Evolutionary conservation across 1,140 invertebrate genomes (phyloP).

Genomic region (Lanistes nyassanus): DNA sequence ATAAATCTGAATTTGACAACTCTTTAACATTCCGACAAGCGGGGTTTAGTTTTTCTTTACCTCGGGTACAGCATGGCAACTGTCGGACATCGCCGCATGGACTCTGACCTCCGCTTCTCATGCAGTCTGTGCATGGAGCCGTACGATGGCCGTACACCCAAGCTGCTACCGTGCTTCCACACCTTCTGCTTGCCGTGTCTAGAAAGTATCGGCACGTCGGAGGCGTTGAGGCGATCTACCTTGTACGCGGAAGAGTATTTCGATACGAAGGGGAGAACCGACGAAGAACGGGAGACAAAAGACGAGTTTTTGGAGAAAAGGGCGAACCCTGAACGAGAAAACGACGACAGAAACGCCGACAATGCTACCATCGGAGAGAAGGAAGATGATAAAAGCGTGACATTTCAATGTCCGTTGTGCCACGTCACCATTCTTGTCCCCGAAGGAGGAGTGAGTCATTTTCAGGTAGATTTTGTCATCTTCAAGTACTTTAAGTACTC

Average conservation of each 20-base stretch:
- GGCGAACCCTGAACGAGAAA: not conserved
- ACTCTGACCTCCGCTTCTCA: not conserved
- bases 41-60: too few relatives aligned
- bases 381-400: not conserved
- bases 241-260: too few relatives aligned
- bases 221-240: not conserved
- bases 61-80: too few relatives aligned
- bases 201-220: not conserved
- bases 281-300: not conserved
- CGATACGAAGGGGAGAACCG: too few relatives aligned
- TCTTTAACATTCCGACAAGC: too few relatives aligned
- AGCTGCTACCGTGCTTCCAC: constrained; percentile 18
- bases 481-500: too few relatives aligned
- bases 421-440: not conserved
- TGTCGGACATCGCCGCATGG: too few relatives aligned
- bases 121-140: constrained; percentile 19
- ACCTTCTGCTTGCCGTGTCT: constrained; percentile 20
- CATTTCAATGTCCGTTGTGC: not conserved
- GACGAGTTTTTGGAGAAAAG: not conserved
- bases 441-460: not conserved
- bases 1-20: too few relatives aligned
- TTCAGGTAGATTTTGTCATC: not conserved
- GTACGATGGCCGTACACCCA: constrained; percentile 1
- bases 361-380: not conserved
- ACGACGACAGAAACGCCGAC: not conserved